Evolutionary conservation across 2,888 invertebrate genomes (phyloP).

Genomic region (Tetranychus truncatus): DNA sequence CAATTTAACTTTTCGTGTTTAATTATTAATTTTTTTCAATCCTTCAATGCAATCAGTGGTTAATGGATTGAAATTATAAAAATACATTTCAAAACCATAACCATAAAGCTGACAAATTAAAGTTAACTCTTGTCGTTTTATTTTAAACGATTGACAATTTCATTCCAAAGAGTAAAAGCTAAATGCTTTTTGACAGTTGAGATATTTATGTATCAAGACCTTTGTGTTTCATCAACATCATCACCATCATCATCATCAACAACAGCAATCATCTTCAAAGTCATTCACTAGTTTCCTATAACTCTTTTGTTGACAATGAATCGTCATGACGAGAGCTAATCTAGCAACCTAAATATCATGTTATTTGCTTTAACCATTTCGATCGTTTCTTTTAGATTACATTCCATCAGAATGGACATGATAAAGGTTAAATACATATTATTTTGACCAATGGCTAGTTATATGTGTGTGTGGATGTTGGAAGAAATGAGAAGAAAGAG

Average conservation of each 20-base stretch:
- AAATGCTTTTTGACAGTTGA: no score
- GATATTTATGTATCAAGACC: no score
- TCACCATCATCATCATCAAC: not conserved
- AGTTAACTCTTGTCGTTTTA: no score
- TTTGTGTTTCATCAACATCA: not conserved
- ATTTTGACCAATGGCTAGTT: not conserved
- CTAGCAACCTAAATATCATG: not conserved
- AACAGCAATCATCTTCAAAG: not conserved
- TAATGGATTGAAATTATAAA: no score
- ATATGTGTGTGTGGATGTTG: not conserved
- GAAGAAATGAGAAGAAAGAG: not conserved
- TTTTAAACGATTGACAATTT: no score
- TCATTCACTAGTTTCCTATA: not conserved
- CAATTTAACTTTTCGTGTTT: not conserved
- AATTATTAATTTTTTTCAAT: not conserved
- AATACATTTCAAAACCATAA: no score
- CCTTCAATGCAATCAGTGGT: not conserved
- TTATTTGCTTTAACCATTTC: not conserved
- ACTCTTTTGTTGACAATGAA: not conserved
- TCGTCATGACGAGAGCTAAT: not conserved
- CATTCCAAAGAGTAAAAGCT: no score
- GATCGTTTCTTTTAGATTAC: not conserved
- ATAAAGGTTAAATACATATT: not conserved
- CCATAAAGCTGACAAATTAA: no score
- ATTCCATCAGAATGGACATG: constrained; percentile 1